Evolutionary conservation across 1,140 invertebrate genomes (phyloP).

Genomic region (Agrilus planipennis): DNA sequence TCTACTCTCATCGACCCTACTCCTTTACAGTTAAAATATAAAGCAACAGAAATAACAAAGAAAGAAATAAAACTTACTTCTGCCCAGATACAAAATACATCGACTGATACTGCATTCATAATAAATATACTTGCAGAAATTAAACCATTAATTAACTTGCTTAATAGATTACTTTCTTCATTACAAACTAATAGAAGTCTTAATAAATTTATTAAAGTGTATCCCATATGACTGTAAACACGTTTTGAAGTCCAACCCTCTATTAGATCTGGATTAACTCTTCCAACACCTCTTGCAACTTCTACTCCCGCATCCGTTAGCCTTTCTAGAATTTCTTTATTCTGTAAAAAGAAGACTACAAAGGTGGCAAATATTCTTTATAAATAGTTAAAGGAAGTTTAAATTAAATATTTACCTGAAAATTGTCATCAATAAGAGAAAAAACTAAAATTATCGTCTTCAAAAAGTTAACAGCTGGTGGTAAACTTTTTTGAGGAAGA

Average conservation of each 20-base stretch:
- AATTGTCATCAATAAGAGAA: neutral
- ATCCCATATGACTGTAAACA: constrained; percentile 23
- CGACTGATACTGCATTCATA: constrained; percentile 21
- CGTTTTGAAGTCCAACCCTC: constrained; percentile 13
- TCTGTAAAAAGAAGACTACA: constrained; percentile 13
- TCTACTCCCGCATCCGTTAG: constrained; percentile 12
- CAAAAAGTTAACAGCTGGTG: neutral
- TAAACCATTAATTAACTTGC: constrained; percentile 17
- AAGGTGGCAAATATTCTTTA: constrained; percentile 2
- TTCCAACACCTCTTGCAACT: constrained; percentile 19
- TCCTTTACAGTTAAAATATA: too few species aligned
- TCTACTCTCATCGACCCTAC: too few species aligned
- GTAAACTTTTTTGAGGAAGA: constrained; percentile 9
- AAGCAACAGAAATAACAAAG: too few species aligned
- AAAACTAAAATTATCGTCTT: constrained; percentile 5
- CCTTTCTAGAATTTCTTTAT: constrained; percentile 12
- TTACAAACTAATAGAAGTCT: constrained; percentile 20
- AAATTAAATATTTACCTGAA: neutral
- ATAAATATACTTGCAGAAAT: constrained; percentile 15
- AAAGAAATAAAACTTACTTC: constrained; percentile 21
- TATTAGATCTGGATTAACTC: constrained; percentile 15
- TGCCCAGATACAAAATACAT: constrained; percentile 27
- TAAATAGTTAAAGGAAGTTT: neutral
- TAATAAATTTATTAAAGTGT: constrained; percentile 21
- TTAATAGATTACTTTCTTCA: constrained; percentile 12